A percentile compares a stretch with the other conserved stretches of the same genome.
Conservation (phyloP, 2,888 invertebrate genomes). For the Philereme transversata region DNA sequence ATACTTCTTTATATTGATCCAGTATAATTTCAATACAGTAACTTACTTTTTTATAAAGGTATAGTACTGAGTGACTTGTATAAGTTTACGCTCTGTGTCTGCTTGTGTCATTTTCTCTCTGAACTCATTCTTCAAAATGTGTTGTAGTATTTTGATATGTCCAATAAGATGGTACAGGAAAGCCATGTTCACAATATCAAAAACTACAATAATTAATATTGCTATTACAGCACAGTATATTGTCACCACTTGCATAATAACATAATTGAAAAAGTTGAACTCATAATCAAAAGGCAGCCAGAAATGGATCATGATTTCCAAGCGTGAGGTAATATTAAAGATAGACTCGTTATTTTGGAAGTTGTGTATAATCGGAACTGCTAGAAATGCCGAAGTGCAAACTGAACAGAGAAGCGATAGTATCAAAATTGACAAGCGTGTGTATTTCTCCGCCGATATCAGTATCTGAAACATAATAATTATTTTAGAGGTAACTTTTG, state of each 20-base stretch:
- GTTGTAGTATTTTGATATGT: constrained; percentile 50
- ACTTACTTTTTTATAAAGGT: constrained; percentile 49
- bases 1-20: no score
- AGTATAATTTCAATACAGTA: neutral
- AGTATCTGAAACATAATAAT: constrained; percentile 26
- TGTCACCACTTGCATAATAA: constrained; percentile 41
- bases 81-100: constrained; percentile 39
- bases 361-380: constrained; percentile 34
- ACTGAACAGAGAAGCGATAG: constrained; percentile 20
- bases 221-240: constrained; percentile 31
- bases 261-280: constrained; percentile 46
- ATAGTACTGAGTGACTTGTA: constrained; percentile 47
- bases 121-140: constrained; percentile 40
- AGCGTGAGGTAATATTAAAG: constrained; percentile 42
- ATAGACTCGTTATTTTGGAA: constrained; percentile 39
- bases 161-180: constrained; percentile 51
- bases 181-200: constrained; percentile 46
- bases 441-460: constrained; percentile 30
- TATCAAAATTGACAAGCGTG: constrained; percentile 24
- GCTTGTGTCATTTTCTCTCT: constrained; percentile 33
- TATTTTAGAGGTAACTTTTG: neutral
- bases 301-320: constrained; percentile 50
- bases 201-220: constrained; percentile 36
- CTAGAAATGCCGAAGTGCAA: constrained; percentile 27
- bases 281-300: constrained; percentile 55